A percentile compares a stretch with the other conserved stretches of the same genome.
Evolutionary conservation across 1,140 invertebrate genomes (phyloP).

Genomic region (Platyscapa corneri): DNA sequence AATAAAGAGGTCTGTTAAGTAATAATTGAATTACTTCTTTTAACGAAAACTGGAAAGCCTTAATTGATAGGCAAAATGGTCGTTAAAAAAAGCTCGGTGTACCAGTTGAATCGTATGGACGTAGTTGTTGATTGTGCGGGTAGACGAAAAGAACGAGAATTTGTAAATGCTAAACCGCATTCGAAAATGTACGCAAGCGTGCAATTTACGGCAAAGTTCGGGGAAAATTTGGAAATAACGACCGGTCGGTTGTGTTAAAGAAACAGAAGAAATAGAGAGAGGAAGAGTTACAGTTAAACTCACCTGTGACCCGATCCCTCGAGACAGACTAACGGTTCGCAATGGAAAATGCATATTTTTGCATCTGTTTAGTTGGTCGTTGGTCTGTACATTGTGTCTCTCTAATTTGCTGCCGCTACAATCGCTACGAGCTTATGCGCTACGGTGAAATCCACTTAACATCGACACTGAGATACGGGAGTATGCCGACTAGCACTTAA

Average conservation of each 20-base stretch:
- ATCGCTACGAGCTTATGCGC: not conserved
- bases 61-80: not conserved
- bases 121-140: not conserved
- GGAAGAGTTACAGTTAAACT: not conserved
- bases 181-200: slow-evolving; percentile 23
- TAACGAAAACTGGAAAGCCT: not conserved
- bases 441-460: not conserved
- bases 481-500: not conserved
- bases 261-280: not conserved
- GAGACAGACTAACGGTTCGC: slow-evolving; percentile 17
- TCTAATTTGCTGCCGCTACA: slow-evolving; percentile 27
- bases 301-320: not conserved
- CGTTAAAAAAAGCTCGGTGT: not conserved
- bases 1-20: not conserved
- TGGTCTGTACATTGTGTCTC: not conserved
- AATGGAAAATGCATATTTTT: slow-evolving; percentile 53
- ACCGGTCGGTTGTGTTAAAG: slow-evolving; percentile 18
- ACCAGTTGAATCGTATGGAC: not conserved
- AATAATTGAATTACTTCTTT: not conserved
- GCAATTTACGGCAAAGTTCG: slow-evolving; percentile 4
- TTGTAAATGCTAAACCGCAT: slow-evolving; percentile 23
- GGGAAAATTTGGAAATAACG: slow-evolving; percentile 57
- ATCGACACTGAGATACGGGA: not conserved
- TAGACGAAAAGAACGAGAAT: not conserved
- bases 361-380: slow-evolving; percentile 35